Conservation (phyloP, 1,140 invertebrate genomes). For the Rhynchophorus ferrugineus region DNA sequence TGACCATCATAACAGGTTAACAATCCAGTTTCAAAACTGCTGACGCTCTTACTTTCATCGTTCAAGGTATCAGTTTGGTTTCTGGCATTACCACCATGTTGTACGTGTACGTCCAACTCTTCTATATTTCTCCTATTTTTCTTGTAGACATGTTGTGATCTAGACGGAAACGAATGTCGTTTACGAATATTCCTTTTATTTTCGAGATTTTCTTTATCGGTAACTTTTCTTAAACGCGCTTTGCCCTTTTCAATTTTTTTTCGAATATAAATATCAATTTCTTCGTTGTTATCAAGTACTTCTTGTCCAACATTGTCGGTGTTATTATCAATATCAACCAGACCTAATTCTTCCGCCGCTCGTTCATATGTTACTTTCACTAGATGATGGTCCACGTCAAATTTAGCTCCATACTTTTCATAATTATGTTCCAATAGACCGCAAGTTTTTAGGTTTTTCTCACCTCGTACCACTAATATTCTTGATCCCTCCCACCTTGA, state of each 20-base stretch:
- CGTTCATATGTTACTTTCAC: slow-evolving; percentile 18
- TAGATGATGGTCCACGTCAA: slow-evolving; percentile 50
- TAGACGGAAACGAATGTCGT: slow-evolving; percentile 2
- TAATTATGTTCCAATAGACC: slow-evolving; percentile 62
- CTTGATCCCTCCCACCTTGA: slow-evolving; percentile 69
- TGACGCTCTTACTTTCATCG: slow-evolving; percentile 53
- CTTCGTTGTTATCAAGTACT: slow-evolving; percentile 24
- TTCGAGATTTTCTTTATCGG: slow-evolving; percentile 2
- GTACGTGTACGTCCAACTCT: slow-evolving; percentile 58
- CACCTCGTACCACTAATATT: slow-evolving; percentile 70
- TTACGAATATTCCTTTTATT: slow-evolving; percentile 12
- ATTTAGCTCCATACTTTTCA: slow-evolving; percentile 50
- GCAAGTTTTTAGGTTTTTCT: slow-evolving; percentile 65
- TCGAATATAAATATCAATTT: slow-evolving; percentile 19
- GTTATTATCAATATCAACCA: slow-evolving; percentile 41
- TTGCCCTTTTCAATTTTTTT: slow-evolving; percentile 23
- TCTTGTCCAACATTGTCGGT: slow-evolving; percentile 22
- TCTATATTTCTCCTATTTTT: slow-evolving; percentile 45
- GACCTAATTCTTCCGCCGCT: slow-evolving; percentile 26
- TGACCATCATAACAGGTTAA: slow-evolving; percentile 65
- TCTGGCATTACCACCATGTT: slow-evolving; percentile 63
- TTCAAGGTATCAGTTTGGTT: slow-evolving; percentile 45
- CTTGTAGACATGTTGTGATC: neutral
- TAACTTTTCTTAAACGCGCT: slow-evolving; percentile 3
- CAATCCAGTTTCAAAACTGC: slow-evolving; percentile 70